Percentiles rank a stretch among this genome's conserved stretches.
These are phyloP conservation scores for Epizoanthus scotinus DNA, from an alignment of 92 coral and sea anemone genomes.

Conservation along the genomic window DNA sequence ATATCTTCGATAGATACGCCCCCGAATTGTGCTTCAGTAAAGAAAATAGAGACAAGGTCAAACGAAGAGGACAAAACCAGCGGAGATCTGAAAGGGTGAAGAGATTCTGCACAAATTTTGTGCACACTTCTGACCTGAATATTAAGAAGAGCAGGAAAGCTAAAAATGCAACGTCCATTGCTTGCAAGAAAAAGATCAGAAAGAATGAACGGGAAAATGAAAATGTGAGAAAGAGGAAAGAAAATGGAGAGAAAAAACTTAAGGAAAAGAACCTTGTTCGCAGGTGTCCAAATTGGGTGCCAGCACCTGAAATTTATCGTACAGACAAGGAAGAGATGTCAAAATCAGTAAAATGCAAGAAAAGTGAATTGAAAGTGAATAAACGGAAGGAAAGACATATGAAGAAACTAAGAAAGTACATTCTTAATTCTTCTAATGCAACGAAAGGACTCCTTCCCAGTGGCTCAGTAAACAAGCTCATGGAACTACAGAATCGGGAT, in stretches of 20 bases:
- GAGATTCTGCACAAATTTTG: slow-evolving; percentile 15
- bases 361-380: neutral
- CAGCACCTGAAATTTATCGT: neutral
- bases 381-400: slow-evolving; percentile 20
- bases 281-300: slow-evolving; percentile 39
- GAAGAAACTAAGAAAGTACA: slow-evolving; percentile 16
- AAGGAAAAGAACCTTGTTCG: slow-evolving; percentile 20
- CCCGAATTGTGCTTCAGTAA: neutral
- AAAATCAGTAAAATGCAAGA: neutral
- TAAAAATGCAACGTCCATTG: neutral
- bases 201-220: slow-evolving; percentile 33
- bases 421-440: slow-evolving; percentile 34
- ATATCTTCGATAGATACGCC: slow-evolving; percentile 20
- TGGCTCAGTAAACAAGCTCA: slow-evolving; percentile 42
- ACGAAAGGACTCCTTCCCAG: slow-evolving; percentile 26
- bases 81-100: slow-evolving; percentile 11
- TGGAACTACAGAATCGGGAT: slow-evolving; percentile 80
- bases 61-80: slow-evolving; percentile 1
- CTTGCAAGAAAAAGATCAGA: slow-evolving; percentile 24
- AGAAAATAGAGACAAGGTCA: no score
- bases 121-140: neutral
- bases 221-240: slow-evolving; percentile 42
- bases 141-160: slow-evolving; percentile 3
- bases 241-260: slow-evolving; percentile 44
- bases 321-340: neutral